Evolutionary conservation across 2,113 vertebrate genomes (phyloP), one percentile per base, ranked within the genome.

Genomic region (Mormyrus iriodes): DNA sequence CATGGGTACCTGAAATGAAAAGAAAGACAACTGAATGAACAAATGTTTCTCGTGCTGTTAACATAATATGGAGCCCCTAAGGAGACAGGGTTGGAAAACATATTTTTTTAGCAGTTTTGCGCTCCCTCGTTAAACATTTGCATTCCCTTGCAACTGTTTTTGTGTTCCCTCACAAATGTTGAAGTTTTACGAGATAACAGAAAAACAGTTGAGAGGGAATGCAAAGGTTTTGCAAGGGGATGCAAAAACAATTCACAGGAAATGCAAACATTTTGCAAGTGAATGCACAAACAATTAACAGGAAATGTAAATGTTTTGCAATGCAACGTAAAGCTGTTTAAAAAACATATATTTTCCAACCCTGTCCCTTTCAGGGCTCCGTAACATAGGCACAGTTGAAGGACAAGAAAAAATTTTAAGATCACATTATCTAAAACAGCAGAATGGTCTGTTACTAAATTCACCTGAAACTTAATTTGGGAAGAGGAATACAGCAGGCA

Each of bases 1-100:
- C 98, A 91, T 99, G 98, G 79, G 98, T 99, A 89, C 98, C 98
- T 99, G 73, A 48, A 92, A 91, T 91, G 35, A 19, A 35, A 46
- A 73, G 39, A 12, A 69, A 42, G 42, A 24, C 31, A 31, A 53
- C 83, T 27, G 15, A 89, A 19, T 42, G 19, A 76, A 53, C 1
- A 39, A 76, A 39, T 7, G 1, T 35, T 76, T 76, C 31, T 76
- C 69, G 5, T 15, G 69, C 35, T 76, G 2, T 76, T 35, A 76
- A 76, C 35, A 39, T 17, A 27, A 27, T 65, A 65, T 3, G 9
- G n/a, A 31, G 61, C 48, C 44, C 44, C 44, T 46, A 46, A 46
- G 44, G 44, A 5, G 44, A 46, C 5, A 46, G 5, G 2, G 44
- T 46, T 46, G 2, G 5, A 46, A 46, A 46, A 46, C 5, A 46